These are phyloP conservation scores for Metopolophium dirhodum DNA, from an alignment of 1,140 invertebrate genomes.

Conservation along the genomic window DNA sequence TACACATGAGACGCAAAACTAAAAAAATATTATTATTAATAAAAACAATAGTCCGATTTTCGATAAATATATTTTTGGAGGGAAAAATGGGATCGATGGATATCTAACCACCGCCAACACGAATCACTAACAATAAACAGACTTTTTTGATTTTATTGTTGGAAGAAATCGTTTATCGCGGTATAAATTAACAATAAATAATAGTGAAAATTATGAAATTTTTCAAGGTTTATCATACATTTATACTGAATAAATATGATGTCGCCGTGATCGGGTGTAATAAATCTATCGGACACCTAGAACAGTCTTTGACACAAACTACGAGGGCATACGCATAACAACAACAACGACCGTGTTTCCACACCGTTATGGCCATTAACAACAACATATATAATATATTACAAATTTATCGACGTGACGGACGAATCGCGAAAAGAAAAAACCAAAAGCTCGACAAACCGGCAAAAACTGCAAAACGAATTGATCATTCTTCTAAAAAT, in stretches of 20 bases:
- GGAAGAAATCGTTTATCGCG: neutral
- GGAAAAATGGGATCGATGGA: neutral
- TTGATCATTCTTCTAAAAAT: neutral
- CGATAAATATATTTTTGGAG: neutral
- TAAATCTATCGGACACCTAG: neutral
- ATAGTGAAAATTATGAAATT: neutral
- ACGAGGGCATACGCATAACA: neutral
- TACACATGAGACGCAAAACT: neutral
- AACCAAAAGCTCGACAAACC: too few species aligned
- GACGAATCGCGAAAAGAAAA: too few species aligned
- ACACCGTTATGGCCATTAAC: neutral
- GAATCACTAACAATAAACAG: neutral
- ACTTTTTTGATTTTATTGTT: neutral
- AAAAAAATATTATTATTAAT: neutral
- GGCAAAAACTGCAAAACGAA: neutral
- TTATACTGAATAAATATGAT: neutral
- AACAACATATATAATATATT: neutral
- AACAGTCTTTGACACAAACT: neutral
- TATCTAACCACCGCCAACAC: neutral
- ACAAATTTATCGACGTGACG: neutral
- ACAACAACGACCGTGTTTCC: too few species aligned
- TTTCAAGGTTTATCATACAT: neutral
- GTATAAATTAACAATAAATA: neutral
- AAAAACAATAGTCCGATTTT: too few species aligned
- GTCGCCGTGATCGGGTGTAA: neutral